Base-by-base conservation (phyloP, 2,113 vertebrate genomes). In the Phyllostomus discolor region DNA sequence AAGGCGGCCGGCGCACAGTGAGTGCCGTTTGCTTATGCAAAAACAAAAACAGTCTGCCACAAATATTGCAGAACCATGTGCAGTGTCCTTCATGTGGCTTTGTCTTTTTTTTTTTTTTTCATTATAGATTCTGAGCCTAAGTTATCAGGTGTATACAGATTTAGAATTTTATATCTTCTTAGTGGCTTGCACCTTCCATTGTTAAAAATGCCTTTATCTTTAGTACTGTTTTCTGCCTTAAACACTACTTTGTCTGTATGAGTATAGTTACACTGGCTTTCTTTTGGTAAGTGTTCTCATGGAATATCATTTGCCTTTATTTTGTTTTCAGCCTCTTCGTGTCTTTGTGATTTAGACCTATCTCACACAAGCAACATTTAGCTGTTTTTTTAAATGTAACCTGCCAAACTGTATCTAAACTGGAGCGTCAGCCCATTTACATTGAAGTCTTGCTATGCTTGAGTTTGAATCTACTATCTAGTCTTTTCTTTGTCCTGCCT, bases 361-460 rank as follows among this genome's bases (percentile, higher is more conserved):
- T 43, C 8, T 85, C 48, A 20, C 7, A 7, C 43, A 38, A 81
- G 26, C 6, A 91, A 35, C 52, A 66, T 59, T 41, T 16, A 69
- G 7, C 33, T 79, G 46, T 75, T 91, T 94, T 94, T 94, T 81
- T 35, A 85, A 94, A 92, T n/a, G 72, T 24, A 82, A 26, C 6
- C 35, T 48, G 17, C 62, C 76, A 50, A 87, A 43, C 7, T 15
- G 16, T 33, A 57, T 81, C 52, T 59, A 24, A 73, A 76, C 54
- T 16, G 28, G 24, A 41, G n/a, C 12, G 10, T 91, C 35, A 67
- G 88, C 59, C 24, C 38, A 35, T 83, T 93, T 78, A 10, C 38
- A 79, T 89, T 86, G 95, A 70, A 78, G 24, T 67, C 35, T 50
- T 41, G 69, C 35, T 48, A 16, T 69, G 0, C 57, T 69, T 76